A percentile compares a stretch with the other conserved stretches of the same genome.
Evolutionary conservation across 2,113 vertebrate genomes (phyloP).

Genomic region (Cavia porcellus): DNA sequence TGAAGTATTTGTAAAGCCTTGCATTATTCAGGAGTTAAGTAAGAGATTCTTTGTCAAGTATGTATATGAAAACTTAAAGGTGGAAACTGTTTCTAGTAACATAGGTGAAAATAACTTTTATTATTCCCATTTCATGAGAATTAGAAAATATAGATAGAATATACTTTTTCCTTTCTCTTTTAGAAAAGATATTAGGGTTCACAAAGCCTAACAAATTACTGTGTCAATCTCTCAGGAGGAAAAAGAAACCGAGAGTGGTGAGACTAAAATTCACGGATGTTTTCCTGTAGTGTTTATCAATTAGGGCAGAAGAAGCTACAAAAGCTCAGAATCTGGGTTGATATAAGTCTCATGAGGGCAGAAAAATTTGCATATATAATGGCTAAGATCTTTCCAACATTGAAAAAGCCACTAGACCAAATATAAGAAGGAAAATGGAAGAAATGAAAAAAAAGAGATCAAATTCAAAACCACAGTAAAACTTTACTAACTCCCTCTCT

Average conservation of each 20-base stretch:
- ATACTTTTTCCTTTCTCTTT: constrained; percentile 7
- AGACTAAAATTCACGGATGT: neutral
- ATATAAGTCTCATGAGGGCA: neutral
- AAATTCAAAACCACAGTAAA: constrained; percentile 36
- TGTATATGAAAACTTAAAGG: constrained; percentile 40
- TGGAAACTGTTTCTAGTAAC: constrained; percentile 22
- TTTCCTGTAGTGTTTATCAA: constrained; percentile 26
- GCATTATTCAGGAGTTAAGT: neutral
- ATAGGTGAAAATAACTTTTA: constrained; percentile 40
- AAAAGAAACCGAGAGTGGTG: constrained; percentile 6
- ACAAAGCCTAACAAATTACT: constrained; percentile 40
- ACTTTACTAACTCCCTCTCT: neutral
- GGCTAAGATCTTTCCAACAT: constrained; percentile 26
- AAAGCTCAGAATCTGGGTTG: neutral
- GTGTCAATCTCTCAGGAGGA: constrained; percentile 14
- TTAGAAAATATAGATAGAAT: constrained; percentile 27
- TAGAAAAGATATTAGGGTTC: neutral
- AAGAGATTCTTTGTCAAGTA: constrained; percentile 28
- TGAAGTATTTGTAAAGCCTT: constrained; percentile 52
- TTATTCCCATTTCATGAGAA: constrained; percentile 1
- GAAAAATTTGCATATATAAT: constrained; percentile 40
- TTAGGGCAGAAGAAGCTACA: constrained; percentile 9
- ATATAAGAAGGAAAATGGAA: constrained; percentile 49
- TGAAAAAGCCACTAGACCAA: constrained; percentile 33
- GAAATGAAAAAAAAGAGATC: neutral